These are phyloP conservation scores for Cheilosia variabilis DNA, from an alignment of 2,888 invertebrate species.

Conservation along the genomic window DNA sequence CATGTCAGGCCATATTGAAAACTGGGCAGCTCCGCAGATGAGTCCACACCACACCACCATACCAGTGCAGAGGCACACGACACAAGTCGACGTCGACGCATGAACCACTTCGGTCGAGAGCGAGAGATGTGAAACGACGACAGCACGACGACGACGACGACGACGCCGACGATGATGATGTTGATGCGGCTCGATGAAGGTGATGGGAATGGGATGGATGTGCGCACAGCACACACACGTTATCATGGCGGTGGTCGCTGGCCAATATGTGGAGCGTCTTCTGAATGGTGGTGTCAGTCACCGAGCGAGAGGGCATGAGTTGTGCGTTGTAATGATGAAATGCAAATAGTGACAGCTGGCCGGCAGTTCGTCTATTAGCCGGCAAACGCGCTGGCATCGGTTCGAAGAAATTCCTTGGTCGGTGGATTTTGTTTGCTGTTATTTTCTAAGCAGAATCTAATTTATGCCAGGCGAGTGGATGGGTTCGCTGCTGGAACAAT, in stretches of 20 bases:
- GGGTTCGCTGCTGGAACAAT: constrained; percentile 20
- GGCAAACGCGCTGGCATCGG: constrained; percentile 57
- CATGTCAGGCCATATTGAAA: constrained; percentile 81
- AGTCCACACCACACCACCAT: constrained; percentile 63
- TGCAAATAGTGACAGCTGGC: constrained; percentile 56
- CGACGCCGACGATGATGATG: constrained; percentile 51
- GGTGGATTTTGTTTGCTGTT: not conserved
- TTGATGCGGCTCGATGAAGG: constrained; percentile 50
- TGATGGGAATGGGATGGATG: constrained; percentile 70
- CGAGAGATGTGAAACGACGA: constrained; percentile 53
- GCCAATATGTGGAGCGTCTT: constrained; percentile 56
- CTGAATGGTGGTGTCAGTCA: constrained; percentile 47
- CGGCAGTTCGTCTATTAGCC: constrained; percentile 66
- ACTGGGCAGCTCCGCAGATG: constrained; percentile 78
- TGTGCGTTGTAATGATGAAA: constrained; percentile 69
- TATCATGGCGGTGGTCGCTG: constrained; percentile 30
- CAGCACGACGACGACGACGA: constrained; percentile 31
- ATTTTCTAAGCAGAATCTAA: constrained; percentile 48
- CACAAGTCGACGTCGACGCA: constrained; percentile 56
- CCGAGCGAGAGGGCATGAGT: constrained; percentile 60
- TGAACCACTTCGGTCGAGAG: constrained; percentile 42
- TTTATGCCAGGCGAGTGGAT: constrained; percentile 30
- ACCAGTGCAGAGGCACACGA: constrained; percentile 22
- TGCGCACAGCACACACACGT: constrained; percentile 69
- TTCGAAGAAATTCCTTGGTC: constrained; percentile 29